Conservation (phyloP, 2,888 invertebrate genomes). For the Parascotia fuliginaria region DNA sequence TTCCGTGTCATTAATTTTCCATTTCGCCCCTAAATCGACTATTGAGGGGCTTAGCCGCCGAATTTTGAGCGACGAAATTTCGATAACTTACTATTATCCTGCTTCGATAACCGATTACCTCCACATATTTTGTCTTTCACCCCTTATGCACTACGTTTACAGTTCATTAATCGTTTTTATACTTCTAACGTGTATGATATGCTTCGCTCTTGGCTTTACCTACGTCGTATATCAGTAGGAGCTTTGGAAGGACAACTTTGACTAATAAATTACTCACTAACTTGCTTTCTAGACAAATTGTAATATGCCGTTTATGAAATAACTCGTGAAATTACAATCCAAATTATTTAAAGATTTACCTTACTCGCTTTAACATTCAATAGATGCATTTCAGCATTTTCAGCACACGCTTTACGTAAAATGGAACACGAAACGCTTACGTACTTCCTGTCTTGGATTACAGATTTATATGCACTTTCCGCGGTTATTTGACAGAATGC, state of each 20-base stretch:
- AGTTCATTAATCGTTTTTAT: constrained; percentile 23
- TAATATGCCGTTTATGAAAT: too few relatives aligned
- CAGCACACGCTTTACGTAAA: constrained; percentile 1
- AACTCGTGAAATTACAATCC: not conserved
- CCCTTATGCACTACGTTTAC: constrained; percentile 20
- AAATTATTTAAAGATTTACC: not conserved
- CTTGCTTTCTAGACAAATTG: too few relatives aligned
- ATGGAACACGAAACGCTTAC: constrained; percentile 5
- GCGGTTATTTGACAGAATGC: constrained; percentile 17
- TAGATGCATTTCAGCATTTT: not conserved
- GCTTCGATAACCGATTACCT: constrained; percentile 50
- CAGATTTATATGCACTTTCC: constrained; percentile 26
- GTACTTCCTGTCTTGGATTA: constrained; percentile 15
- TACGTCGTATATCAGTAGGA: not conserved
- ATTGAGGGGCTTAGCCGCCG: constrained; percentile 63
- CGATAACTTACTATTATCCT: constrained; percentile 65
- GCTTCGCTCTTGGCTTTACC: not conserved
- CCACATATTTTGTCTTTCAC: constrained; percentile 46
- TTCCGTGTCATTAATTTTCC: constrained; percentile 79
- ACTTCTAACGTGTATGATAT: constrained; percentile 12
- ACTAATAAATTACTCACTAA: not conserved
- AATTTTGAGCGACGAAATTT: constrained; percentile 65
- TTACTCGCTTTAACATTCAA: not conserved
- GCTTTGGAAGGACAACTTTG: not conserved
- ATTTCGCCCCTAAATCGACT: constrained; percentile 72